Conservation (phyloP, 2,888 invertebrate species). For the Dascillus cervinus region DNA sequence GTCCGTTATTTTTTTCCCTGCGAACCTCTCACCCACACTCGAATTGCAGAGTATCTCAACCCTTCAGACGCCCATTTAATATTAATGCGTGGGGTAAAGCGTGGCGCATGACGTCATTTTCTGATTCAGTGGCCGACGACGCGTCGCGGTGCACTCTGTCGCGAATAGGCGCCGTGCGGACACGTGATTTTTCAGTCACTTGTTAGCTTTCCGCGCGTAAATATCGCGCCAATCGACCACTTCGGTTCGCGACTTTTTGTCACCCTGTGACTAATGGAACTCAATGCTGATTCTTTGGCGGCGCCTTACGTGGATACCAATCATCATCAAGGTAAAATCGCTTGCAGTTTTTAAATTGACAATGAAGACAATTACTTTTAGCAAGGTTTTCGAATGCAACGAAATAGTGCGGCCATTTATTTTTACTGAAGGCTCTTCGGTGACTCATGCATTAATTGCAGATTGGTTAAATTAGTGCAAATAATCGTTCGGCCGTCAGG, state of each 20-base stretch:
- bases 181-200: conserved; percentile 17
- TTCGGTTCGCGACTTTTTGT: neutral
- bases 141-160: conserved; percentile 10
- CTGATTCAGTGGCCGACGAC: conserved; percentile 19
- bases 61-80: too few species aligned
- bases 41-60: too few species aligned
- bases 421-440: too few species aligned
- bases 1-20: too few species aligned
- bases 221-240: neutral
- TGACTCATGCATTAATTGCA: too few species aligned
- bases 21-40: too few species aligned
- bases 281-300: conserved; percentile 5
- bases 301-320: conserved; percentile 8
- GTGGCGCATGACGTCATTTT: conserved; percentile 19
- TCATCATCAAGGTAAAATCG: conserved; percentile 12
- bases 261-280: conserved; percentile 4
- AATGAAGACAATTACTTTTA: too few species aligned
- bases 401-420: too few species aligned
- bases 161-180: conserved; percentile 9
- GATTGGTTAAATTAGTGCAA: too few species aligned
- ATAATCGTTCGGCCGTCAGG: too few species aligned
- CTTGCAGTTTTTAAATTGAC: too few species aligned
- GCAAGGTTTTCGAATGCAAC: neutral
- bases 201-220: conserved; percentile 13
- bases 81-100: too few species aligned